Conservation (phyloP, 2,888 invertebrate genomes). For the Loripinus fragilis region DNA sequence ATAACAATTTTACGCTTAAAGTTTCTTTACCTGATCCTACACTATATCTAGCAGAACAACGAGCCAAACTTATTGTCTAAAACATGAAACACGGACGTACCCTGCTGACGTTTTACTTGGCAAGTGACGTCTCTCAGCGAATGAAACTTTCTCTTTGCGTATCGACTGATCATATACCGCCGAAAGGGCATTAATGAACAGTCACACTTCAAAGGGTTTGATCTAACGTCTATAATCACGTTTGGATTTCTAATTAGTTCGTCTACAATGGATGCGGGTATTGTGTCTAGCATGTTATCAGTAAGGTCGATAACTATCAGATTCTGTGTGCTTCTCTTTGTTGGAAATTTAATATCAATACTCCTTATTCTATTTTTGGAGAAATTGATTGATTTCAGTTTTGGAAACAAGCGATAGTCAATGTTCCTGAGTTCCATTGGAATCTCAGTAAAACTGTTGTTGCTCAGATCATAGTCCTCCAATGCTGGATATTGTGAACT, state of each 20-base stretch:
- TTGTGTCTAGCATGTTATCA: conserved; percentile 20
- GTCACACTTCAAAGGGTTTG: conserved; percentile 43
- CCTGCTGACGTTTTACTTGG: neutral
- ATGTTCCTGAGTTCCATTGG: conserved; percentile 43
- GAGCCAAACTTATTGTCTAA: neutral
- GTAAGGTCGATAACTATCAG: conserved; percentile 31
- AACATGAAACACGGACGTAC: neutral
- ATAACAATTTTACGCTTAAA: too few species aligned
- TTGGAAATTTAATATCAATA: conserved; percentile 24
- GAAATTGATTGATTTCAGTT: conserved; percentile 41
- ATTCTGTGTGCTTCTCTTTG: neutral
- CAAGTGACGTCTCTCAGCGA: neutral
- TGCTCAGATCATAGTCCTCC: conserved; percentile 33
- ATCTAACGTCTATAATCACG: conserved; percentile 48
- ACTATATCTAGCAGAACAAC: neutral
- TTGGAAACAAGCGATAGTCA: conserved; percentile 41
- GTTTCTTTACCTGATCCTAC: too few species aligned
- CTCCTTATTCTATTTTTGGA: conserved; percentile 39
- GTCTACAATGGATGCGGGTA: conserved; percentile 2
- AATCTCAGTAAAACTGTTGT: conserved; percentile 40
- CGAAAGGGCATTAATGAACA: conserved; percentile 42
- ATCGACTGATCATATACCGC: conserved; percentile 16
- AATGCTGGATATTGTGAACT: conserved; percentile 45
- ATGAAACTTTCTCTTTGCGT: neutral
- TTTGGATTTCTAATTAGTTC: conserved; percentile 11